These are phyloP conservation scores for Lissocephala sabroskyi DNA, from an alignment of 2,888 invertebrate species.

Conservation along the genomic window DNA sequence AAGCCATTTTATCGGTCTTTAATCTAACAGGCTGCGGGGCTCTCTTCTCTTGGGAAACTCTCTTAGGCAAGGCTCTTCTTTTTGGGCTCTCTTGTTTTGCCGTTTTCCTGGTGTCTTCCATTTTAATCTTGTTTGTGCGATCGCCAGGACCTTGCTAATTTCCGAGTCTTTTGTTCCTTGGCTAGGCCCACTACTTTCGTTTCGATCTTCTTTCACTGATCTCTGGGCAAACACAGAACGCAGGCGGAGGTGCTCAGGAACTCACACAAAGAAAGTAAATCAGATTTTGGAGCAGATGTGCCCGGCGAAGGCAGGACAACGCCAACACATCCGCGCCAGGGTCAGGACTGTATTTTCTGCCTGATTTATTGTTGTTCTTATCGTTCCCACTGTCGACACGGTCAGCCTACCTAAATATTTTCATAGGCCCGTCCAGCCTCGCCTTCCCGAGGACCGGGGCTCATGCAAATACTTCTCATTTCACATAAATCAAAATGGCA, in stretches of 20 bases:
- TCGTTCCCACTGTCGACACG: conserved; percentile 39
- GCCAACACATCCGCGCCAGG: conserved; percentile 19
- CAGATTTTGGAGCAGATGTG: conserved; percentile 60
- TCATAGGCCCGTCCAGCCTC: conserved; percentile 25
- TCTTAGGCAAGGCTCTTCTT: no score
- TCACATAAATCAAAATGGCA: conserved; percentile 2
- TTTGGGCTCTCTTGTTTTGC: conserved; percentile 1
- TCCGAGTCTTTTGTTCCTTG: conserved; percentile 42
- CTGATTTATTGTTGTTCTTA: conserved; percentile 30
- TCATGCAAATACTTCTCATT: conserved; percentile 36
- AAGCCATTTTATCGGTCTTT: no score
- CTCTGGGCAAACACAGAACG: conserved; percentile 22
- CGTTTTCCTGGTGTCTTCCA: conserved; percentile 3
- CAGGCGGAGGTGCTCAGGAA: no score
- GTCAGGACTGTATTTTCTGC: conserved; percentile 15
- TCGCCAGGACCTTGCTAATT: conserved; percentile 61
- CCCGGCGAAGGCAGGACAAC: conserved; percentile 23
- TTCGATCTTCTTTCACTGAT: conserved; percentile 17
- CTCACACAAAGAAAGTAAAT: conserved; percentile 60
- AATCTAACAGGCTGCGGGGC: no score
- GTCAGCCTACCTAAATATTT: conserved; percentile 57
- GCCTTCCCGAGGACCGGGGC: conserved; percentile 14
- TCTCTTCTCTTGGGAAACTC: no score
- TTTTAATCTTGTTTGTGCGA: conserved; percentile 57
- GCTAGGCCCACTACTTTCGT: conserved; percentile 25